Base-by-base conservation (phyloP, 53 echinoderm and acorn worm genomes). In the Paelopatides confundens region DNA sequence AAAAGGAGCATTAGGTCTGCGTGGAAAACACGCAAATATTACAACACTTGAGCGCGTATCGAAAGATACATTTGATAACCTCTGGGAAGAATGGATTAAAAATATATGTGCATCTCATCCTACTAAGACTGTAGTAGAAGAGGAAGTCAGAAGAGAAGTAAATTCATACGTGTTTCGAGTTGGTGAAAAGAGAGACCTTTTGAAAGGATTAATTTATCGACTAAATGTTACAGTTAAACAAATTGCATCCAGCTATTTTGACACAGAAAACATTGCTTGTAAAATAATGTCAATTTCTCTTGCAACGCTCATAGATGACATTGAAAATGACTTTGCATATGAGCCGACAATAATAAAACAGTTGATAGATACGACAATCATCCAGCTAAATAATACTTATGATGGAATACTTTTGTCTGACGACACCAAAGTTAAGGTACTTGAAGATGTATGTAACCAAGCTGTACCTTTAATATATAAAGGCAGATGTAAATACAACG, bases 261-360 rank as follows among this genome's bases (percentile, higher is more conserved):
- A 5, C 4, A 24, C 5, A 11, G 17, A 29, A 17, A 33, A 79
- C 2, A 51, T 34, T 21, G 79, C 52, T 10, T 27, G 30, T 39
- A 65, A 27, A 30, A 51, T 79, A 23, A n/a, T 83, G 0, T n/a
- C 7, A 64, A 38, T 21, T 35, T 63, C 84, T 6, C 23, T 83
- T 23, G 63, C 3, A 28, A 28, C 2, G 3, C 43, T 83, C 8
- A 32, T 31, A 46, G 13, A 21, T 27, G 63, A 40, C 63, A 63
- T 83, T n/a, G 39, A 3, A 1, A 47, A 83, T 63, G 84, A 83
- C 31, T 37, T 83, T 23, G 84, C 84, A 3, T 83, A 37, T 38
- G 84, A 83, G 31, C 84, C 84, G 18, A 27, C 35, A 38, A 83
- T 83, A 29, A 65, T 83, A 11, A 62, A 65, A 83, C 32, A 83